Base-by-base conservation (phyloP, 2,113 vertebrate genomes). In the Junco hyemalis region DNA sequence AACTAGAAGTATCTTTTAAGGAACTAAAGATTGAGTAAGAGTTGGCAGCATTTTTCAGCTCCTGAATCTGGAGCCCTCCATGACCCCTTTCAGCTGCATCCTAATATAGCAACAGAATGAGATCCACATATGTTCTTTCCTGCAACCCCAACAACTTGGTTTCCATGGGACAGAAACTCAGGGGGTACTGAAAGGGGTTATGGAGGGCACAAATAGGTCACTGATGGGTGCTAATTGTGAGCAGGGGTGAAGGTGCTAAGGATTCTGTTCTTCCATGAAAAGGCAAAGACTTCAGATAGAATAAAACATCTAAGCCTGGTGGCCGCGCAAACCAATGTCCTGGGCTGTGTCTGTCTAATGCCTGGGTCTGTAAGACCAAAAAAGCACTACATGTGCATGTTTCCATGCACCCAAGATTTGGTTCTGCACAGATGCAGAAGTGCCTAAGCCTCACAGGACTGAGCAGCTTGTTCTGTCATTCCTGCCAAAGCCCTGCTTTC, bases 181-280 rank as follows among this genome's bases (percentile, higher is more conserved):
- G 60, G 26, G 19, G 2, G 8, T 48, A 16, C 35, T 42, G 64
- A 66, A 70, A 65, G 8, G 14, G 35, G 14, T 59, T 20, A 45
- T 5, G 3, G 31, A 79, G 22, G 17, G 2, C 45, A 69, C 21
- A 38, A 0, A 26, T 21, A 38, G 8, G 4, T 59, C 28, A 5
- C 18, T 92, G 24, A 8, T 12, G 5, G 12, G 4, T 74, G 17
- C 5, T 45, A 65, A 35, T 0, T 0, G 44, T 60, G 4, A 68
- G 6, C 31, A 60, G 26, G 22, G 48, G 5, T 56, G 31, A 68
- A 76, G 12, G 21, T 29, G 29, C 3, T 38, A 71, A 63, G 26
- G 24, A 35, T 38, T 56, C 20, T 59, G 3, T 45, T 70, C 29
- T 80, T 79, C 63, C 11, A 11, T 6, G 6, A 21, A 76, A 92